A percentile compares a stretch with the other conserved stretches of the same genome.
These are phyloP conservation scores for Noctilio leporinus DNA, from an alignment of 2,113 vertebrate species.

Conservation along the genomic window DNA sequence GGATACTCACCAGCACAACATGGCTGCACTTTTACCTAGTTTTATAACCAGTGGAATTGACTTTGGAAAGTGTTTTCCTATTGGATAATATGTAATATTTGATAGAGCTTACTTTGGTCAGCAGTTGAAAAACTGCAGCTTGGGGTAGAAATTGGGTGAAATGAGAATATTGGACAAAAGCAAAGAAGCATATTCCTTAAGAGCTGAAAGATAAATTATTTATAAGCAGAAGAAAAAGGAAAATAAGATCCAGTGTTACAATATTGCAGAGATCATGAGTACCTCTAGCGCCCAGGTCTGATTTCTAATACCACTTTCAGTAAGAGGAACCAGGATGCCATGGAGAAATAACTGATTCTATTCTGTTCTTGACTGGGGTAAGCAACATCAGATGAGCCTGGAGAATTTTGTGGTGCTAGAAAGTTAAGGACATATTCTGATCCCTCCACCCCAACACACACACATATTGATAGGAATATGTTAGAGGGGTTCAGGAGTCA, in stretches of 20 bases:
- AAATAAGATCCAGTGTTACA: not conserved
- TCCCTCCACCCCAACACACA: not conserved
- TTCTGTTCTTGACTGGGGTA: too few relatives aligned
- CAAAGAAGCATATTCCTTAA: not conserved
- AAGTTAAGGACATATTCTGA: not conserved
- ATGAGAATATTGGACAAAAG: not conserved
- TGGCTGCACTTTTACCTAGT: not conserved
- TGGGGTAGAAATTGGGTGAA: not conserved
- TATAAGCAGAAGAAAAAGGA: not conserved
- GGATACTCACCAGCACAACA: not conserved
- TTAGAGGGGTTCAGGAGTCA: not conserved
- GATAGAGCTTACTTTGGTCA: not conserved
- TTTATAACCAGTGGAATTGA: not conserved
- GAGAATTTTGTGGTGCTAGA: not conserved
- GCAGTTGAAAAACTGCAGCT: not conserved
- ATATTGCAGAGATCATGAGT: not conserved
- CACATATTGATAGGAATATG: not conserved
- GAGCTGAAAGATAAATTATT: not conserved
- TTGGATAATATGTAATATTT: not conserved
- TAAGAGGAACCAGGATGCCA: not conserved
- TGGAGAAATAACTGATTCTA: not conserved
- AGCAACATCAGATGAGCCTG: not conserved
- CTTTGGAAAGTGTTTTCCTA: not conserved
- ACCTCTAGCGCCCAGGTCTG: not conserved
- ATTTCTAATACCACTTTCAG: not conserved